Base-by-base conservation (phyloP, 2,888 invertebrate species). In the Ligdia adustata region DNA sequence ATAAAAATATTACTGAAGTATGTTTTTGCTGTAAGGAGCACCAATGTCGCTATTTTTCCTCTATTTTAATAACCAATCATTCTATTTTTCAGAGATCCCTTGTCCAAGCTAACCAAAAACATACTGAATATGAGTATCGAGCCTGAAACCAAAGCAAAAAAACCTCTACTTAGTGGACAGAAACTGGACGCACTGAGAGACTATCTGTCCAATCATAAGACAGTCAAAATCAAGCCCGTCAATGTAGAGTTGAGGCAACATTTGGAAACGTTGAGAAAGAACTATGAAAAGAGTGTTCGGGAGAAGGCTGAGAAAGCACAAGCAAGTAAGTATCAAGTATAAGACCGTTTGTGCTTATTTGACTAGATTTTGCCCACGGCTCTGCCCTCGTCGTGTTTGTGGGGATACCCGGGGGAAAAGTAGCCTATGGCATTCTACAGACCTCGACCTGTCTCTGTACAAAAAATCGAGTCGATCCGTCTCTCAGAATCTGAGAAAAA, bases 101-200 rank as follows among this genome's bases (percentile, higher is more conserved):
- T 91, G n/a, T 83, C 87, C 13, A 88, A 87, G 55, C 64, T 90
- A 4, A 83, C 90, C 4, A 92, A 80, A 66, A 90, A 82, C 75
- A 90, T 82, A 6, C 74, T 93, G 1, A 90, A 91, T 57, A 80
- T 93, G 79, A 89, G 83, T 57, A 75, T 91, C 11, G 89, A 91
- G 44, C 78, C 90, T 82, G 9, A 78, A 45, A 68, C 78, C 1
- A 81, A 82, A 35, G 57, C 79, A 6, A 79, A 83, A 39, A 82
- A 88, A 32, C 78, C 81, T 12, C 60, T 82, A n/a, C 71, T 92
- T 1, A 83, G 90, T 0, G 64, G 75, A 1, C 81, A 81, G n/a
- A 93, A 93, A 70, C 67, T 89, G 0, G 86, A 90, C 24, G 90
- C 91, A 1, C 74, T 93, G 1, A 75, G 90, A 47, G 86, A 90